These are phyloP conservation scores for Neolamprologus fasciatus DNA, from an alignment of 2,113 vertebrate genomes.

Conservation along the genomic window DNA sequence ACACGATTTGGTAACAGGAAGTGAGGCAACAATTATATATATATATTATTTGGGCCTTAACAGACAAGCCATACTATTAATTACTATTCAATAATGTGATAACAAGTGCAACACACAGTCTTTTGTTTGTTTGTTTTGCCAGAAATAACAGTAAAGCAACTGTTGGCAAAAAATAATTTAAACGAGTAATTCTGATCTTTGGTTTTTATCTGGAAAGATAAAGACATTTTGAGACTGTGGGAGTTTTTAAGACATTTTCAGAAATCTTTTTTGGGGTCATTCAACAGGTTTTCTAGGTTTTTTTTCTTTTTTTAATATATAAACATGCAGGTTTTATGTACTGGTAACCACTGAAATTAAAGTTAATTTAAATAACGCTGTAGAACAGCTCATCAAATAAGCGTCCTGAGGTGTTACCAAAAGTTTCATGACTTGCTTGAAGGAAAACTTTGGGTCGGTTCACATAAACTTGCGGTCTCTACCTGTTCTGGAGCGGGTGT, in stretches of 20 bases:
- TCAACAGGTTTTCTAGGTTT: background rate
- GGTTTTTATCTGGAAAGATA: background rate
- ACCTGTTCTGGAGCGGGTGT: constrained; percentile 98
- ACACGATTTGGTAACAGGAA: background rate
- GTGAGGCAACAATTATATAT: background rate
- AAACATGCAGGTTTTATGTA: background rate
- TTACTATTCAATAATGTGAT: background rate
- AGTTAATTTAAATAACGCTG: background rate
- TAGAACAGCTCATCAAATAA: background rate
- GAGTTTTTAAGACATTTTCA: background rate
- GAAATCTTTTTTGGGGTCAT: background rate
- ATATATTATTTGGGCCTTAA: background rate
- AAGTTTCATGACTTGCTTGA: fast-evolving
- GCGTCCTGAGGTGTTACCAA: background rate
- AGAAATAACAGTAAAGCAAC: background rate
- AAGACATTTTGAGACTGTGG: background rate
- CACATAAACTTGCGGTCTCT: background rate
- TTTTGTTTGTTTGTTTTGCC: background rate
- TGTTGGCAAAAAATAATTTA: background rate
- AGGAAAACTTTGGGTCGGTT: background rate
- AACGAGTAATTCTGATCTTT: background rate
- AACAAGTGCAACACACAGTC: fast-evolving
- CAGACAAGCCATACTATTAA: background rate
- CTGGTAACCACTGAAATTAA: background rate
- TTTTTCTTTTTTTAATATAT: fast-evolving